Evolutionary conservation across 2,113 vertebrate species (phyloP).

Genomic region (Puffinus mauretanicus): DNA sequence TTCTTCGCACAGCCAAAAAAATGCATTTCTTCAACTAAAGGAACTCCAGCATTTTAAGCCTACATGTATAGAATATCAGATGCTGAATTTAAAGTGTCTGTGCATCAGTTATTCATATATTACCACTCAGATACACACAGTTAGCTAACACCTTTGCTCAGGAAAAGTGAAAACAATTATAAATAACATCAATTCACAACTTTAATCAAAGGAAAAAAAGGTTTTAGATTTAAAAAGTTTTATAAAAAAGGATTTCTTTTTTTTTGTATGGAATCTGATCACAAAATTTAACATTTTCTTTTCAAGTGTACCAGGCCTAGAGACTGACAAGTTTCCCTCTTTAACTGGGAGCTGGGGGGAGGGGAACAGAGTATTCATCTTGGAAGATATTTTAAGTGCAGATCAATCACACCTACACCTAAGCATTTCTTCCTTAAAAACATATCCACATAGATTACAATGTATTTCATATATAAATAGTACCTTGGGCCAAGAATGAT

Average conservation of each 20-base stretch:
- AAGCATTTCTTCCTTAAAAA: background rate
- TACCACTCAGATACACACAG: background rate
- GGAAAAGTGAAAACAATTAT: background rate
- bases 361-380: background rate
- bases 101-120: background rate
- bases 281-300: background rate
- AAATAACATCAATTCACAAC: background rate
- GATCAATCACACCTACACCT: background rate
- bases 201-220: background rate
- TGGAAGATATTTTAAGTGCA: background rate
- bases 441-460: background rate
- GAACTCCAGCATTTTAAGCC: background rate
- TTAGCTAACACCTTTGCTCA: background rate
- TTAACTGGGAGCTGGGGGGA: background rate
- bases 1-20: background rate
- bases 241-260: background rate
- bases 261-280: background rate
- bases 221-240: background rate
- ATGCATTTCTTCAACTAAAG: background rate
- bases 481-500: background rate
- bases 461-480: background rate
- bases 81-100: background rate
- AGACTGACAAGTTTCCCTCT: background rate
- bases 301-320: background rate
- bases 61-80: rapidly evolving